Conservation (phyloP, 2,797 vertebrate genomes). For the Sebastes steindachneri region DNA sequence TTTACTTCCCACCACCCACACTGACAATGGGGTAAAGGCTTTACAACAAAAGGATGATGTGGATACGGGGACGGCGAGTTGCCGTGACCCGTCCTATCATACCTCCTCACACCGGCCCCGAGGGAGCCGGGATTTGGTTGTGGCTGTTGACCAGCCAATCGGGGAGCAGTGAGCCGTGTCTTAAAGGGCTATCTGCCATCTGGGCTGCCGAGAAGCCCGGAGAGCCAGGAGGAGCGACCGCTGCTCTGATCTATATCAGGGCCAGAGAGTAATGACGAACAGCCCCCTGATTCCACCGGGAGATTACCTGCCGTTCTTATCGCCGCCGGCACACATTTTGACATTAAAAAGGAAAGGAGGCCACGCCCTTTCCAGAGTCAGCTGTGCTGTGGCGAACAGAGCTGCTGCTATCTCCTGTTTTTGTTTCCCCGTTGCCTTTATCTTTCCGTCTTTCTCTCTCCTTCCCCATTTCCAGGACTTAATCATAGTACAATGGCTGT, state of each 20-base stretch:
- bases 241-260: slow-evolving; percentile 77
- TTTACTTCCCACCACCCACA: slow-evolving; percentile 63
- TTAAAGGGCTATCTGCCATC: slow-evolving; percentile 77
- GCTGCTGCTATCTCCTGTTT: slow-evolving; percentile 19
- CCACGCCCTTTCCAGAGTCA: slow-evolving; percentile 47
- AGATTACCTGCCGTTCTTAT: slow-evolving; percentile 79
- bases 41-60: slow-evolving; percentile 69
- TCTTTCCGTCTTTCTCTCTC: slow-evolving; percentile 3
- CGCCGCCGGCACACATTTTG: slow-evolving; percentile 72
- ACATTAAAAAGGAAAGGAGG: slow-evolving; percentile 70
- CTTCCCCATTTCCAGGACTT: slow-evolving; percentile 33
- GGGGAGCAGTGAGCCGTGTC: slow-evolving; percentile 68
- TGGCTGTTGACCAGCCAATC: slow-evolving; percentile 78
- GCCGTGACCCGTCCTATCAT: slow-evolving; percentile 66
- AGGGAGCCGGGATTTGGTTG: slow-evolving; percentile 67
- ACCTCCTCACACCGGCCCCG: slow-evolving; percentile 41
- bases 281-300: slow-evolving; percentile 66
- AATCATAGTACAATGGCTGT: slow-evolving; percentile 26
- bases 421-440: slow-evolving; percentile 35
- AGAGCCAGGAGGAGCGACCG: slow-evolving; percentile 61
- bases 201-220: slow-evolving; percentile 64
- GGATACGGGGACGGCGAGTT: slow-evolving; percentile 62
- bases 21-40: slow-evolving; percentile 69
- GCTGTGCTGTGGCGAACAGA: slow-evolving; percentile 9
- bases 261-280: slow-evolving; percentile 77